Conservation (phyloP, 2,113 vertebrate species). For the Cynocephalus volans region DNA sequence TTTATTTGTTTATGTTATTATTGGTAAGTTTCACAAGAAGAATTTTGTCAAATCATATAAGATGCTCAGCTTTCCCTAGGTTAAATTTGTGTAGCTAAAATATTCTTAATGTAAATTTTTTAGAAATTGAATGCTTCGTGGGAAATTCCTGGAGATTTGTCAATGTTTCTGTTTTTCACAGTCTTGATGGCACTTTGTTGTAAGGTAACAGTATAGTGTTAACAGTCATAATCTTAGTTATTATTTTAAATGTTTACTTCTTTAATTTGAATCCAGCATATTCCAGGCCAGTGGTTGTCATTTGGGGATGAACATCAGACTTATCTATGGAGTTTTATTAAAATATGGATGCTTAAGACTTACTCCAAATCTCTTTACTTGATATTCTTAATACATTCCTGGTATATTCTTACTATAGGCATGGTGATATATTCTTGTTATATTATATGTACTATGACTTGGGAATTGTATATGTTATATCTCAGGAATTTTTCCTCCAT, state of each 20-base stretch:
- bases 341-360: background rate
- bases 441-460: background rate
- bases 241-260: constrained; percentile 20
- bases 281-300: background rate
- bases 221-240: background rate
- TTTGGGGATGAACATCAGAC: background rate
- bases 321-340: background rate
- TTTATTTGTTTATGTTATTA: background rate
- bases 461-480: background rate
- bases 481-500: no score
- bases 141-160: background rate
- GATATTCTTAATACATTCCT: background rate
- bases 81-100: constrained; percentile 34
- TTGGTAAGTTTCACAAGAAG: constrained; percentile 10
- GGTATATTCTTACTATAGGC: background rate
- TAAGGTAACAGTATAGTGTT: no score
- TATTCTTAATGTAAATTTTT: background rate
- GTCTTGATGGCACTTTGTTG: background rate
- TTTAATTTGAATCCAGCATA: background rate
- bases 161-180: background rate
- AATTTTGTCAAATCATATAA: constrained; percentile 16
- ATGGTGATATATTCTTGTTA: no score
- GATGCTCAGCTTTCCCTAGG: background rate
- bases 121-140: background rate
- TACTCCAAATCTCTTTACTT: background rate